A percentile compares a stretch with the other conserved stretches of the same genome.
Conservation (phyloP, 1,140 invertebrate species). For the Bradynema listronoti region DNA sequence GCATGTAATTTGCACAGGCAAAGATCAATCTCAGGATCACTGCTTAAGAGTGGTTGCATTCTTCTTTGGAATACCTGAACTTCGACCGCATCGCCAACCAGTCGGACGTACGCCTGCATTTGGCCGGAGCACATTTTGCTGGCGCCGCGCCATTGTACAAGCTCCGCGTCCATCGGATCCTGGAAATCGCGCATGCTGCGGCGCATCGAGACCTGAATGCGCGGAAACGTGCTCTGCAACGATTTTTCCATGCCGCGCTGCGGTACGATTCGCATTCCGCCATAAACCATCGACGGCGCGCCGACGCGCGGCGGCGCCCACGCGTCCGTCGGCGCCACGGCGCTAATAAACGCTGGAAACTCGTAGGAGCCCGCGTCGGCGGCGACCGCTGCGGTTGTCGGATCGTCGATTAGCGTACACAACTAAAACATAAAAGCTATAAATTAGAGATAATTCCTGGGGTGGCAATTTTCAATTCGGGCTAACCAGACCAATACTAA, state of each 20-base stretch:
- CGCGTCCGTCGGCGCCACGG: conserved; percentile 68
- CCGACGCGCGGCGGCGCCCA: conserved; percentile 69
- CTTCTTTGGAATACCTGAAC: too few relatives aligned
- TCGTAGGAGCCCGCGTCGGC: conserved; percentile 73
- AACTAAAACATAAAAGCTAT: conserved; percentile 55
- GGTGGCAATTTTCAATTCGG: too few relatives aligned
- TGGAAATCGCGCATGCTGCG: conserved; percentile 64
- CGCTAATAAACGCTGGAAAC: conserved; percentile 73
- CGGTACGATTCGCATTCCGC: conserved; percentile 63
- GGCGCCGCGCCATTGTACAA: conserved; percentile 74
- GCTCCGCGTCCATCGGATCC: conserved; percentile 63
- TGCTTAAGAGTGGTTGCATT: too few relatives aligned
- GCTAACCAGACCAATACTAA: too few relatives aligned
- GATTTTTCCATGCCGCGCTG: conserved; percentile 55
- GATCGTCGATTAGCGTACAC: conserved; percentile 71
- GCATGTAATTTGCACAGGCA: too few relatives aligned
- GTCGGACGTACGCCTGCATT: conserved; percentile 69
- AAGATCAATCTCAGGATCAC: too few relatives aligned
- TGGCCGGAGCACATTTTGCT: conserved; percentile 71
- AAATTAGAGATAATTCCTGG: not conserved
- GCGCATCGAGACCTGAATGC: conserved; percentile 66
- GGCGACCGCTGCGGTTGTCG: too few relatives aligned
- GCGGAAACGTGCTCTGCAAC: conserved; percentile 53
- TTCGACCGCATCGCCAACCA: conserved; percentile 66
- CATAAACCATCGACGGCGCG: conserved; percentile 67